Percentiles rank a stretch among this genome's conserved stretches.
Conservation (phyloP, 2,797 vertebrate genomes). For the Natrix natrix region DNA sequence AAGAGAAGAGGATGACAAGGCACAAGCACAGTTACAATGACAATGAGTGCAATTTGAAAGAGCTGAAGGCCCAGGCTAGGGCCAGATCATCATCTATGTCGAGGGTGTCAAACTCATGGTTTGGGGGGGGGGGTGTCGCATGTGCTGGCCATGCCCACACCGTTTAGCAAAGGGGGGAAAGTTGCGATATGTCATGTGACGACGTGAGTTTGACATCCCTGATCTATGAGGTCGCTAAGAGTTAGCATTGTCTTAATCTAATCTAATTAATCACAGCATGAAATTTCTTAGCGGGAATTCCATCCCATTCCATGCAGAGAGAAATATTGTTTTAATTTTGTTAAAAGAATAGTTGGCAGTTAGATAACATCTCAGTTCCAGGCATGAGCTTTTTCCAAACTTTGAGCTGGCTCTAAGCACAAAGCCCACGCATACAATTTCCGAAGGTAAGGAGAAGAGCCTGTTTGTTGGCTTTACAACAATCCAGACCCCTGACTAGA, state of each 20-base stretch:
- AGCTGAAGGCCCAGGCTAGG: background rate
- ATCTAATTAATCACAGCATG: background rate
- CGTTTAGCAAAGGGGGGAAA: background rate
- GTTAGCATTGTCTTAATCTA: background rate
- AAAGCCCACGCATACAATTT: background rate
- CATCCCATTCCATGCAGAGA: background rate
- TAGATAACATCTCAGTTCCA: background rate
- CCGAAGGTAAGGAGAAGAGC: background rate
- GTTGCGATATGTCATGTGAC: background rate
- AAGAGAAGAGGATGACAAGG: background rate
- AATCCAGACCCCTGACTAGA: background rate
- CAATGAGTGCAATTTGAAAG: background rate
- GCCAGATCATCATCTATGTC: background rate
- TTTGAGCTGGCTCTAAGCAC: background rate
- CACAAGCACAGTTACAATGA: background rate
- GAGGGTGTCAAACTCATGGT: background rate
- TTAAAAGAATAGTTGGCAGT: background rate
- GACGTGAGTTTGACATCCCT: background rate
- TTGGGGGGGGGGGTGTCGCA: fast-evolving
- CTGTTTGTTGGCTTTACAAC: background rate
- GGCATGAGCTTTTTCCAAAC: background rate
- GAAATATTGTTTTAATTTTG: conserved; percentile 4
- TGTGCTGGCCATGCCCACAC: too few relatives aligned
- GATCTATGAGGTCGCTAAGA: background rate
- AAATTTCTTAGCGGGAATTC: background rate